Percentiles rank a stretch among this genome's conserved stretches.
Conservation (phyloP, 1,140 invertebrate species). For the Drosophila burlai region DNA sequence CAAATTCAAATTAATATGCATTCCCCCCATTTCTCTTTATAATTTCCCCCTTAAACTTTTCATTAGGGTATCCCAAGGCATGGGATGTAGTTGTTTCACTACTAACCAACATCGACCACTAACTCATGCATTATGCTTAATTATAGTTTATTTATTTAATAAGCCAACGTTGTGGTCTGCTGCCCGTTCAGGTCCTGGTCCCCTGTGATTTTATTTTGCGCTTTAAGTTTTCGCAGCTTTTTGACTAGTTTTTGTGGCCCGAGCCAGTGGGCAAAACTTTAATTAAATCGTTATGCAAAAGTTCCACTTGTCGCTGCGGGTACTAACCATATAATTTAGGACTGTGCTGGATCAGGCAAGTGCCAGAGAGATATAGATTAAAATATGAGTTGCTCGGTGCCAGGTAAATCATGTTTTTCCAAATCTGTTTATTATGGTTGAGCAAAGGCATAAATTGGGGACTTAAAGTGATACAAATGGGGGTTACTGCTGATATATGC, state of each 20-base stretch:
- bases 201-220: conserved; percentile 59
- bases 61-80: conserved; percentile 22
- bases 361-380: conserved; percentile 43
- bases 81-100: conserved; percentile 11
- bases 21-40: neutral
- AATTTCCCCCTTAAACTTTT: neutral
- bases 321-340: conserved; percentile 64
- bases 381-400: conserved; percentile 17
- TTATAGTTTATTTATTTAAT: conserved; percentile 77
- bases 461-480: neutral
- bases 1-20: neutral
- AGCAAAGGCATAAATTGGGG: conserved; percentile 3
- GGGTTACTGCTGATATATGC: neutral
- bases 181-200: conserved; percentile 7
- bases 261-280: conserved; percentile 52
- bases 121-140: conserved; percentile 47
- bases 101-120: conserved; percentile 30
- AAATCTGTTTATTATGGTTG: neutral
- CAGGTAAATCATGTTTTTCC: conserved; percentile 12
- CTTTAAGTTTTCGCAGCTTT: conserved; percentile 72
- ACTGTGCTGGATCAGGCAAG: conserved; percentile 70
- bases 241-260: conserved; percentile 35
- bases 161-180: conserved; percentile 45
- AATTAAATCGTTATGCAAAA: conserved; percentile 81
- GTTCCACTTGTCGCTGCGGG: conserved; percentile 71